Evolutionary conservation across 2,113 vertebrate genomes (phyloP).

Genomic region (Pogona vitticeps): DNA sequence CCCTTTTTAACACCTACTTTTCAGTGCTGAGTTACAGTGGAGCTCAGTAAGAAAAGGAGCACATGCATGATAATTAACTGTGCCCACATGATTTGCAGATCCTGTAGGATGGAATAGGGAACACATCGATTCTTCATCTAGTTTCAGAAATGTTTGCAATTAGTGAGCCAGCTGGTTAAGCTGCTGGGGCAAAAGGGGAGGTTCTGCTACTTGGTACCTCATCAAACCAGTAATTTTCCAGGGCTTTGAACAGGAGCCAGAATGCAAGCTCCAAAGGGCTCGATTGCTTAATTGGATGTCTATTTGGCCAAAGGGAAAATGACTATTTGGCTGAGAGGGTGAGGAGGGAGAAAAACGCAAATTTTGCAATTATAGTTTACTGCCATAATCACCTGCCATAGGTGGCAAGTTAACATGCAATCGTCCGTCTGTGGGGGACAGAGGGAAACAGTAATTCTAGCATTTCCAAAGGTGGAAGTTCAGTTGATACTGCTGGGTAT

Average conservation of each 20-base stretch:
- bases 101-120: not conserved
- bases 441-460: not conserved
- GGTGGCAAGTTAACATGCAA: not conserved
- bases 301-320: not conserved
- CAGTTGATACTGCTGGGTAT: not conserved
- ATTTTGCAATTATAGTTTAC: not conserved
- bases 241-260: not conserved
- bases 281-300: accelerated
- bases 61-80: not conserved
- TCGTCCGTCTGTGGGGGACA: not conserved
- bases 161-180: not conserved
- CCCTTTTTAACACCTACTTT: not conserved
- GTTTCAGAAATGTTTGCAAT: not conserved
- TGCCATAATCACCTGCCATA: not conserved
- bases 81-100: constrained; percentile 20
- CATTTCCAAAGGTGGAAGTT: not conserved
- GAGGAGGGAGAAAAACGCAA: not conserved
- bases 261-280: not conserved
- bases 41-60: accelerated
- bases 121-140: not conserved
- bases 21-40: not conserved
- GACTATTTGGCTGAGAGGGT: accelerated
- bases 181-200: accelerated
- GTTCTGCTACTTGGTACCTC: not conserved
- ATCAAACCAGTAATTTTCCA: not conserved